Conservation (phyloP, 2,113 vertebrate genomes). For the Calidris pugnax region DNA sequence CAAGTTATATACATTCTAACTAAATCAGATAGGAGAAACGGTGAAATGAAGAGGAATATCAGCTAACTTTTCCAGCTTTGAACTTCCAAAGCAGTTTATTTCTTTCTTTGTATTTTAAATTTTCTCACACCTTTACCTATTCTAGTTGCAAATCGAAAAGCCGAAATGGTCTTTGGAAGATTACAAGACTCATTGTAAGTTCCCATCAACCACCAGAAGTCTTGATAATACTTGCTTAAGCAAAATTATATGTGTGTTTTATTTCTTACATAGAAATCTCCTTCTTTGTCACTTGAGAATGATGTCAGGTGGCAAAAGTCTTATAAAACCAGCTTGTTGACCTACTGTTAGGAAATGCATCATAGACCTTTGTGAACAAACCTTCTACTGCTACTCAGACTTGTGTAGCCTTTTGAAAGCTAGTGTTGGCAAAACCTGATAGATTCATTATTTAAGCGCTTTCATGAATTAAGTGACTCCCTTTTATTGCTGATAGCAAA, state of each 20-base stretch:
- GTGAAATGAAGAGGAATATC: background rate
- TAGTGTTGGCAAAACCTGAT: background rate
- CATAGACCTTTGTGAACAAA: background rate
- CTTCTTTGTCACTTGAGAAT: background rate
- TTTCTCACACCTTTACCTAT: background rate
- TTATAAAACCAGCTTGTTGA: background rate
- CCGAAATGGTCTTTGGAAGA: background rate
- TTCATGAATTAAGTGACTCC: background rate
- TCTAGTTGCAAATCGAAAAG: background rate
- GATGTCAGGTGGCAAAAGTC: background rate
- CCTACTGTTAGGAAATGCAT: conserved; percentile 8
- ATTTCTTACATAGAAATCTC: background rate
- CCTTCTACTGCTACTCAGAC: background rate
- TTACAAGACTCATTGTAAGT: background rate
- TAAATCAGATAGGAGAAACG: background rate
- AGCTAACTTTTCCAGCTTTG: background rate
- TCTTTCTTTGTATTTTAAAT: background rate
- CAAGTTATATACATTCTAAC: background rate
- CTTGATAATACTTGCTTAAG: background rate
- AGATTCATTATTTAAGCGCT: background rate
- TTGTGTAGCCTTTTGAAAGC: background rate
- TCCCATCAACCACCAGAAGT: background rate
- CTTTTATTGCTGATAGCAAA: background rate
- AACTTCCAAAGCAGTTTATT: background rate
- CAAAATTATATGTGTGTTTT: background rate